Conservation (phyloP, 1,140 invertebrate genomes). For the Heliconius hermathena region DNA sequence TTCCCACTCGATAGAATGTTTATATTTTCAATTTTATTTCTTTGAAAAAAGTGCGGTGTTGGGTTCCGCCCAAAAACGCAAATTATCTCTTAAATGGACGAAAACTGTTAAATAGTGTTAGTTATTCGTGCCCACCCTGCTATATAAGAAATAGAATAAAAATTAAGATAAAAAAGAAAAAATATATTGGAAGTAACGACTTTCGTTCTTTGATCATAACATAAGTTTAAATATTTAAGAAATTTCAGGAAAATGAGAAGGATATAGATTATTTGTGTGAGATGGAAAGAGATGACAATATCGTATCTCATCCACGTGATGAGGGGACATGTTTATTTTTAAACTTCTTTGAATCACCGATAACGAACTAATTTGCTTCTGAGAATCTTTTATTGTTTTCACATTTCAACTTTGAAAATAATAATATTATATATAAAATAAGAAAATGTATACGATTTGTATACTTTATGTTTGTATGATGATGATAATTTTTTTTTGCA, state of each 20-base stretch:
- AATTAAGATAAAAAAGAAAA: background rate
- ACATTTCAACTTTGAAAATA: background rate
- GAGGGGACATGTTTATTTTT: slow-evolving; percentile 26
- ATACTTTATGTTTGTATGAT: background rate
- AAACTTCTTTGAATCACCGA: slow-evolving; percentile 36
- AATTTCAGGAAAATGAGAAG: slow-evolving; percentile 11
- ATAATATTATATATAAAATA: background rate
- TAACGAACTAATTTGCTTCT: slow-evolving; percentile 33
- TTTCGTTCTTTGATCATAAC: slow-evolving; percentile 1
- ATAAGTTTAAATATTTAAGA: slow-evolving; percentile 7
- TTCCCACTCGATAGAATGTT: too few species aligned
- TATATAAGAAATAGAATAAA: background rate
- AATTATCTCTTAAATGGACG: too few species aligned
- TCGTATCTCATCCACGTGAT: slow-evolving; percentile 23
- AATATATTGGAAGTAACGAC: background rate
- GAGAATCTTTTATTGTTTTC: slow-evolving; percentile 17
- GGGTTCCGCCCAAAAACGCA: too few species aligned
- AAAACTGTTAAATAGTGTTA: too few species aligned
- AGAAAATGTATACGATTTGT: background rate
- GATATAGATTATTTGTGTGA: slow-evolving; percentile 12
- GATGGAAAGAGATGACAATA: slow-evolving; percentile 25
- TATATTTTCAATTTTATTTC: too few species aligned
- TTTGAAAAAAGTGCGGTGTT: too few species aligned
- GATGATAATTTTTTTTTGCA: background rate
- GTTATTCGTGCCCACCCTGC: too few species aligned